These are phyloP conservation scores for Neoniphon sammara DNA, from an alignment of 2,797 vertebrate genomes.

Conservation along the genomic window DNA sequence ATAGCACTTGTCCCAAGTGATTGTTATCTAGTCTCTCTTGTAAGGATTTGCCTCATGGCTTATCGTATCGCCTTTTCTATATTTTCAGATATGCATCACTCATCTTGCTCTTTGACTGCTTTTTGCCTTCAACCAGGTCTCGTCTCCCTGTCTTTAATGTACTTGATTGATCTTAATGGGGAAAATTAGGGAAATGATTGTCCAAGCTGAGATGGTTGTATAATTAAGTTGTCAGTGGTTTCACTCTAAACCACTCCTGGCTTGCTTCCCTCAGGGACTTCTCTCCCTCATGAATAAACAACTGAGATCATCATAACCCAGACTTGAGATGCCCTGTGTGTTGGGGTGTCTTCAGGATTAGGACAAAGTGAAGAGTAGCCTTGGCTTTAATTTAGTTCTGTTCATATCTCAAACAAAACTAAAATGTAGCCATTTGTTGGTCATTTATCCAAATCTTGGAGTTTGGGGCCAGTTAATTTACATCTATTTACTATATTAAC, in stretches of 20 bases:
- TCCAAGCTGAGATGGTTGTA: not conserved
- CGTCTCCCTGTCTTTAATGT: not conserved
- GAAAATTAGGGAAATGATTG: not conserved
- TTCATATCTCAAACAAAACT: no score
- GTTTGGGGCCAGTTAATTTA: no score
- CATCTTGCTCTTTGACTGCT: constrained; percentile 47
- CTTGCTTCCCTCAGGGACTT: not conserved
- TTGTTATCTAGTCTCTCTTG: constrained; percentile 15
- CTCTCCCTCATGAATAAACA: not conserved
- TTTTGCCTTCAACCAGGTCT: constrained; percentile 28
- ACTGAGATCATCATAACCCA: not conserved
- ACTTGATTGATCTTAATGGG: not conserved
- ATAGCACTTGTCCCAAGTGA: not conserved
- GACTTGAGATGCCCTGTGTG: not conserved
- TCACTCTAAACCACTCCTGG: not conserved
- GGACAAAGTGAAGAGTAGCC: no score
- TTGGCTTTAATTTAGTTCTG: no score
- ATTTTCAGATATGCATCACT: constrained; percentile 1
- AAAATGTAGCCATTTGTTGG: no score
- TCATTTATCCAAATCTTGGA: no score
- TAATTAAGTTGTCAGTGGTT: not conserved
- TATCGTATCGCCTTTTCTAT: not conserved
- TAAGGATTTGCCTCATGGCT: constrained; percentile 3
- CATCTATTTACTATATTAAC: no score
- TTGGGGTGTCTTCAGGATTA: not conserved